These are phyloP conservation scores for Rhodeus uyekii DNA, from an alignment of 2,797 vertebrate genomes.

Conservation along the genomic window DNA sequence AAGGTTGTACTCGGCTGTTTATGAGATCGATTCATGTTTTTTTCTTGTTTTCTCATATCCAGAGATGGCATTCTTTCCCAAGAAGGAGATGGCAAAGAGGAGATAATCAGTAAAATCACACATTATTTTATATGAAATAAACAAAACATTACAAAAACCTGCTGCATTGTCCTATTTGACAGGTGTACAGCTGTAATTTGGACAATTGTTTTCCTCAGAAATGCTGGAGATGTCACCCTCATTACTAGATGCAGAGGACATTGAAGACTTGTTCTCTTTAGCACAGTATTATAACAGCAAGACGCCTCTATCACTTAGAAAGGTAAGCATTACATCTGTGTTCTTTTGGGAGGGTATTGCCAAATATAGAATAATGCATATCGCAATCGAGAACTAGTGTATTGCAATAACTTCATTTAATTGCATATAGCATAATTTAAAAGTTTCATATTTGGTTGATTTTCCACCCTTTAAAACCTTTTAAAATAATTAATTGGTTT, in stretches of 20 bases:
- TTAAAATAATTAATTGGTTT: background rate
- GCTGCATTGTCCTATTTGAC: background rate
- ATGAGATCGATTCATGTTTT: background rate
- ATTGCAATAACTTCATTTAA: background rate
- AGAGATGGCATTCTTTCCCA: slow-evolving; percentile 90
- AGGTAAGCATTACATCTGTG: slow-evolving; percentile 74
- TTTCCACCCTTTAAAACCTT: background rate
- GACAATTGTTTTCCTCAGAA: slow-evolving; percentile 72
- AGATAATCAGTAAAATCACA: slow-evolving; percentile 83
- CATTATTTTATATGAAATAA: too few relatives aligned
- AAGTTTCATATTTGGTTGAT: background rate
- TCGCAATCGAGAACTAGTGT: background rate
- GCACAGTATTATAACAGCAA: slow-evolving; percentile 97
- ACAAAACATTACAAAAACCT: background rate
- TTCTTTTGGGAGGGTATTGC: background rate
- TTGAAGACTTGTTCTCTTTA: slow-evolving; percentile 93
- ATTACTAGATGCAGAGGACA: slow-evolving; percentile 88
- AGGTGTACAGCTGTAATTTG: background rate
- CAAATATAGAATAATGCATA: background rate
- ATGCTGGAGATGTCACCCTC: slow-evolving; percentile 87
- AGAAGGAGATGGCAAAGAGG: slow-evolving; percentile 85
- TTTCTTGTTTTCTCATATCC: slow-evolving; percentile 57
- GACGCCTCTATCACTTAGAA: slow-evolving; percentile 94
- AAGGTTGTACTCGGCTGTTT: background rate
- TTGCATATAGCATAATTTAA: background rate